Evolutionary conservation across 2,888 invertebrate genomes (phyloP).

Genomic region (Ferrisia virgata): DNA sequence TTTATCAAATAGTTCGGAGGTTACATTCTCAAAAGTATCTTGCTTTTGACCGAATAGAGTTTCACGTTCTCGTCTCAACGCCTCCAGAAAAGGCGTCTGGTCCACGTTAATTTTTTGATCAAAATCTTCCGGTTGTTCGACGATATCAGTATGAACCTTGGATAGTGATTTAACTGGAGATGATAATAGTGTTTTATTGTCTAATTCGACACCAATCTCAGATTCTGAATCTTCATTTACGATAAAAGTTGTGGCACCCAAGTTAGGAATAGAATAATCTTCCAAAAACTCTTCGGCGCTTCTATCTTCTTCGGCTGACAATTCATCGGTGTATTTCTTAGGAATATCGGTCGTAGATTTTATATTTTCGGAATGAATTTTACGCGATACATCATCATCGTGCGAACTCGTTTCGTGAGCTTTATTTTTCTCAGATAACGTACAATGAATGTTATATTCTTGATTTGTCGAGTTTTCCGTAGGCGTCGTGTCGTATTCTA

Average conservation of each 20-base stretch:
- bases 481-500: slow-evolving; percentile 29
- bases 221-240: not conserved
- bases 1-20: not conserved
- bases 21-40: not conserved
- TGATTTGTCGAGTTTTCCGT: not conserved
- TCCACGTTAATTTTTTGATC: slow-evolving; percentile 24
- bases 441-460: not conserved
- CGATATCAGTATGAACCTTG: not conserved
- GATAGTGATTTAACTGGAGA: not conserved
- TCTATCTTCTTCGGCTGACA: slow-evolving; percentile 18
- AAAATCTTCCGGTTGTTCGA: not conserved
- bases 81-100: slow-evolving; percentile 37
- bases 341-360: not conserved
- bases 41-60: not conserved
- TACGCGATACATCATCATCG: not conserved
- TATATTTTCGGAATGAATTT: not conserved
- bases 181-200: not conserved
- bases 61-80: slow-evolving; percentile 38
- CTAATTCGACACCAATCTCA: not conserved
- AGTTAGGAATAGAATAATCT: slow-evolving; percentile 33
- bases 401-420: not conserved
- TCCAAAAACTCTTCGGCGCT: slow-evolving; percentile 40
- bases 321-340: not conserved
- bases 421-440: not conserved
- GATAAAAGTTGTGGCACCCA: not conserved